Conservation (phyloP, 2,888 invertebrate species). For the Agrenia bidenticulata region DNA sequence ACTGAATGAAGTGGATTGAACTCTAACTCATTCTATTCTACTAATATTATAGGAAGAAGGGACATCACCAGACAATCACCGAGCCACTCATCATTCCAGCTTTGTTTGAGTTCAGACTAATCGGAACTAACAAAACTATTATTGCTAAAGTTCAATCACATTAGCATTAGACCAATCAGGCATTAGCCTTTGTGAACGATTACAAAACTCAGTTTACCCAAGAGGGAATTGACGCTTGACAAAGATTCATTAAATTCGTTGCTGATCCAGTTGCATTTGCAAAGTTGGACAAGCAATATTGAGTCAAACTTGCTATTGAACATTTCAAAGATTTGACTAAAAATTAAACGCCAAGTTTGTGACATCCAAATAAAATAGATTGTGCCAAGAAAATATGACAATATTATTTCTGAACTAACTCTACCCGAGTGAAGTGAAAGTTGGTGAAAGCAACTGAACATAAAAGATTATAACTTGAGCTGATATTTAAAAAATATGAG, state of each 20-base stretch:
- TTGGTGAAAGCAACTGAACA: conserved; percentile 14
- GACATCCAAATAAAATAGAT: conserved; percentile 12
- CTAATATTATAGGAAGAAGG: too few relatives aligned
- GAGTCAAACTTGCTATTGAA: neutral
- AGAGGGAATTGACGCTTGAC: neutral
- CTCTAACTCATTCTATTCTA: too few relatives aligned
- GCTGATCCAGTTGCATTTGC: neutral
- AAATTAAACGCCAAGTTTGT: neutral
- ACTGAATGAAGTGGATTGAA: too few relatives aligned
- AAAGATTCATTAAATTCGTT: neutral
- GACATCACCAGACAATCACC: too few relatives aligned
- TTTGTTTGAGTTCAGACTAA: neutral
- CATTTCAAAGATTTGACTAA: conserved; percentile 2
- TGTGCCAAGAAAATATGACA: conserved; percentile 1
- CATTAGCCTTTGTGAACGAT: conserved; percentile 8
- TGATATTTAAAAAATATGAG: conserved; percentile 8
- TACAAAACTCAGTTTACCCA: neutral
- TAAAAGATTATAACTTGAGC: neutral
- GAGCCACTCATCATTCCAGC: too few relatives aligned
- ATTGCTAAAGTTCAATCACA: conserved; percentile 9
- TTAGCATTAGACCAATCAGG: neutral
- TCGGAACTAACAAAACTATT: conserved; percentile 7
- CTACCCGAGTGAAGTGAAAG: conserved; percentile 12
- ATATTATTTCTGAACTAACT: conserved; percentile 3
- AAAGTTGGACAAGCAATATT: neutral